These are phyloP conservation scores for Drosophila insularis DNA, from an alignment of 1,140 invertebrate genomes.

Conservation along the genomic window DNA sequence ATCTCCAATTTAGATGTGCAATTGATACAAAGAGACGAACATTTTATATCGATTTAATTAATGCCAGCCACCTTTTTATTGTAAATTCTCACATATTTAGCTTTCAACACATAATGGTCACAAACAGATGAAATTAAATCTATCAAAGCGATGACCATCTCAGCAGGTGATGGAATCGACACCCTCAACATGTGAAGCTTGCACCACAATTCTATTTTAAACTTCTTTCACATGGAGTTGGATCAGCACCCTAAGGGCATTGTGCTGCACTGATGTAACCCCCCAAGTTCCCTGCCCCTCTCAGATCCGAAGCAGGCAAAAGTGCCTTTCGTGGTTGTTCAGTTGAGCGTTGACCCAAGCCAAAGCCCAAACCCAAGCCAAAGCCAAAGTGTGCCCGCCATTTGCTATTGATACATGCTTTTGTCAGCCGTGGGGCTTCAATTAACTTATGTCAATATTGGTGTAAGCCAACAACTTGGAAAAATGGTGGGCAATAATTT, in stretches of 20 bases:
- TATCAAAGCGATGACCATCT: slow-evolving; percentile 41
- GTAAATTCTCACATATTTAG: too few relatives aligned
- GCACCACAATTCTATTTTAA: slow-evolving; percentile 16
- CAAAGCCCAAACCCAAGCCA: neutral
- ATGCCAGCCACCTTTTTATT: too few relatives aligned
- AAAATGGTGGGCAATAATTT: slow-evolving; percentile 14
- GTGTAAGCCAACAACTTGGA: slow-evolving; percentile 50
- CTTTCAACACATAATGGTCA: neutral
- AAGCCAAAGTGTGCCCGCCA: slow-evolving; percentile 13
- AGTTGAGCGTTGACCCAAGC: slow-evolving; percentile 63
- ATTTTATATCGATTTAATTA: too few relatives aligned
- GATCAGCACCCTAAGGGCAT: neutral
- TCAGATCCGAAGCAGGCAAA: slow-evolving; percentile 38
- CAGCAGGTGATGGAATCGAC: slow-evolving; percentile 59
- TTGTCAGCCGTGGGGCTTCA: slow-evolving; percentile 57
- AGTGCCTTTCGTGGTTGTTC: slow-evolving; percentile 51
- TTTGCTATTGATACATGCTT: slow-evolving; percentile 60
- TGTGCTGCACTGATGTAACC: neutral
- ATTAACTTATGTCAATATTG: slow-evolving; percentile 78
- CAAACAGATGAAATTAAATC: slow-evolving; percentile 39
- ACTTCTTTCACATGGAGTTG: slow-evolving; percentile 12
- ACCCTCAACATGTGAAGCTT: slow-evolving; percentile 16
- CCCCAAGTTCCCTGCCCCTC: neutral
- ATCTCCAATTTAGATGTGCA: too few relatives aligned
- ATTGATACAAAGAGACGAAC: too few relatives aligned